Base-by-base conservation (phyloP, 53 echinoderm and acorn worm genomes). In the Mesocentrotus franciscanus region DNA sequence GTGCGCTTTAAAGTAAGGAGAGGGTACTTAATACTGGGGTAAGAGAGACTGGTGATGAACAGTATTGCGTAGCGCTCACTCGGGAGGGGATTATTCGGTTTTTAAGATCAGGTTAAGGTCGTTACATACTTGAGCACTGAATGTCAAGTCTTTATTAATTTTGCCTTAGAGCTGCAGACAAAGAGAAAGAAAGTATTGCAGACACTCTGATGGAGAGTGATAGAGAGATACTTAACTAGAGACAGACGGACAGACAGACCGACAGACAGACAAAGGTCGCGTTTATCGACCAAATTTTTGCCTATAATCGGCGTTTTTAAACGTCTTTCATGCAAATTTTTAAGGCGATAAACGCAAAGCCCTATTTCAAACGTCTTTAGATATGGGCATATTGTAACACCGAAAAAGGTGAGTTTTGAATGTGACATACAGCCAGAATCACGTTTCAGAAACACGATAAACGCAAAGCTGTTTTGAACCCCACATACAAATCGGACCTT, bases 131-230 rank as follows among this genome's bases (percentile, higher is more conserved):
- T 7, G 22, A 81, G 81, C 10, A n/a, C 58, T 58, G 58, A 87
- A 87, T 87, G 87, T 87, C 87, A 87, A 87, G 87, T 4, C 26
- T 87, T 87, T 57, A 58, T 87, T 87, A 87, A 87, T 87, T 87
- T 87, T 58, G 58, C 87, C 87, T 87, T 56, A 30, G 66, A 91
- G 56, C 24, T 22, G 29, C 10, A 91, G 64, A 32, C 68, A 91
- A 15, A 91, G 18, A 91, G 91, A 34, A 15, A 7, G 85, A 85
- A 22, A 11, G 78, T 14, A 33, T 33, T 14, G 35, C 14, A 79
- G 79, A 22, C 22, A 79, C 32, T 33, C 14, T 18, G 64, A 64
- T 8, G 16, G 64, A 64, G 20, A 64, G 64, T 6, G 20, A 20
- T 64, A 64, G 20, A 18, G 20, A 64, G 64, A 20, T 64, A 64